Evolutionary conservation across 1,140 invertebrate genomes (phyloP).

Genomic region (Drosophila kohkoa): DNA sequence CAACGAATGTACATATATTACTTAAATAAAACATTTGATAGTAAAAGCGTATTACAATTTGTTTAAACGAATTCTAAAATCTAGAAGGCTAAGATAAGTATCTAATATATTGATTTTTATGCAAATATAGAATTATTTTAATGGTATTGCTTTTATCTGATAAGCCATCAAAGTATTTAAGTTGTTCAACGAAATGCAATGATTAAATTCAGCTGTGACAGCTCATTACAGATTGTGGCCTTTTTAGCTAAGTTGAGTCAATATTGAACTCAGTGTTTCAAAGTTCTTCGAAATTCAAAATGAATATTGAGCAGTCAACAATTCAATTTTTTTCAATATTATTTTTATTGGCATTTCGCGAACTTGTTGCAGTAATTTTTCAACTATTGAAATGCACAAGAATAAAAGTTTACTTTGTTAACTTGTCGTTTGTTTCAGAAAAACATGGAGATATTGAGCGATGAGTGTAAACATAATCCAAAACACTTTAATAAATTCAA

Average conservation of each 20-base stretch:
- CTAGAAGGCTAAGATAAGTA: too few relatives aligned
- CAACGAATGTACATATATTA: background rate
- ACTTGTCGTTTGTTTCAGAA: too few relatives aligned
- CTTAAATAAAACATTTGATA: too few relatives aligned
- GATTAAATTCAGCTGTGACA: background rate
- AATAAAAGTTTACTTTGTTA: too few relatives aligned
- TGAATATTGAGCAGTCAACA: background rate
- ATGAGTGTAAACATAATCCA: slow-evolving; percentile 31
- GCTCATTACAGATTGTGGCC: background rate
- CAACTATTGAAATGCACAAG: background rate
- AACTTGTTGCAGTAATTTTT: slow-evolving; percentile 5
- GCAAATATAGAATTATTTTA: too few relatives aligned
- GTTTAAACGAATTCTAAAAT: too few relatives aligned
- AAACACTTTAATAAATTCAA: slow-evolving; percentile 45
- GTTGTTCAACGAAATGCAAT: slow-evolving; percentile 2
- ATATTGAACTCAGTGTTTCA: background rate
- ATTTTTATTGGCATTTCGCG: background rate
- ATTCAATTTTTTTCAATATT: background rate
- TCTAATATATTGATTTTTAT: too few relatives aligned
- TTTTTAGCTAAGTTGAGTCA: background rate
- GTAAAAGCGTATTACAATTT: too few relatives aligned
- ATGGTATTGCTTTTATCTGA: too few relatives aligned
- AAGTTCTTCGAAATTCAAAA: background rate
- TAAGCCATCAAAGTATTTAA: background rate
- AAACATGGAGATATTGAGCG: slow-evolving; percentile 17